A percentile compares a stretch with the other conserved stretches of the same genome.
These are phyloP conservation scores for Mesochorus sp. DNA, from an alignment of 2,888 invertebrate genomes.

Conservation along the genomic window DNA sequence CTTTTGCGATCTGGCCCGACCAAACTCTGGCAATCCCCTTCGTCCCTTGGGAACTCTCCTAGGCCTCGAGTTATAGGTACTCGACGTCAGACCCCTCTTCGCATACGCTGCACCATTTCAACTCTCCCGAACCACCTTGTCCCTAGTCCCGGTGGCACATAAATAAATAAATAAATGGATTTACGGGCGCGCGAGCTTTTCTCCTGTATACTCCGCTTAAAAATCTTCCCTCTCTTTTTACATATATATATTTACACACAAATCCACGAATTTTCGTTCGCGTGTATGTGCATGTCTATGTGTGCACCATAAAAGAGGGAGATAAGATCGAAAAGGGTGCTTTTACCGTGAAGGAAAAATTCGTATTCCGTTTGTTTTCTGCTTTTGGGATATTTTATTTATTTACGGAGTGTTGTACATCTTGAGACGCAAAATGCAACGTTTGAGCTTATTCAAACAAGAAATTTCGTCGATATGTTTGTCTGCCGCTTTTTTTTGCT, in stretches of 20 bases:
- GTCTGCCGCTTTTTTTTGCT: background rate
- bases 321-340: slow-evolving; percentile 29
- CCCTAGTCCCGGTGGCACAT: slow-evolving; percentile 76
- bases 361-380: background rate
- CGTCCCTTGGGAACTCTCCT: slow-evolving; percentile 76
- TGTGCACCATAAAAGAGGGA: background rate
- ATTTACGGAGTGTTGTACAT: background rate
- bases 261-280: slow-evolving; percentile 9
- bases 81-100: slow-evolving; percentile 66
- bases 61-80: slow-evolving; percentile 67
- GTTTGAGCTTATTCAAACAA: slow-evolving; percentile 34
- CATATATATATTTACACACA: no score
- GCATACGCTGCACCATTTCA: slow-evolving; percentile 61
- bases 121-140: slow-evolving; percentile 63
- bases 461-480: slow-evolving; percentile 45
- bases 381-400: slow-evolving; percentile 8
- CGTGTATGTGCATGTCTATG: background rate
- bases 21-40: slow-evolving; percentile 58
- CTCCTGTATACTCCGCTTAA: slow-evolving; percentile 33
- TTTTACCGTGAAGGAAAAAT: no score
- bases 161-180: slow-evolving; percentile 82
- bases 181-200: slow-evolving; percentile 71
- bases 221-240: slow-evolving; percentile 40
- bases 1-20: slow-evolving; percentile 75
- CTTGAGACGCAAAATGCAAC: background rate